Evolutionary conservation across 2,888 invertebrate genomes (phyloP).

Genomic region (Phragmatobia fuliginosa): DNA sequence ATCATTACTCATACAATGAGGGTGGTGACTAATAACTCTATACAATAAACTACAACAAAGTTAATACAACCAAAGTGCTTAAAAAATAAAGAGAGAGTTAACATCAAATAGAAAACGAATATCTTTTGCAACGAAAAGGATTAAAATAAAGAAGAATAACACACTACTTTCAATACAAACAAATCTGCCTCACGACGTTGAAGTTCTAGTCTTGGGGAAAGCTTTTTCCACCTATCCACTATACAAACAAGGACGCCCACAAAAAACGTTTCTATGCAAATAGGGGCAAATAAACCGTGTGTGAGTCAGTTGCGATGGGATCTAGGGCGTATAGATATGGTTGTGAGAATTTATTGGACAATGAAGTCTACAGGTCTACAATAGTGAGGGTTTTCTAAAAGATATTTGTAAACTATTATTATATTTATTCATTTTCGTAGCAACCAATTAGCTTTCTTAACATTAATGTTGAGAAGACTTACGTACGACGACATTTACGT

Average conservation of each 20-base stretch:
- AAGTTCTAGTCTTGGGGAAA: conserved; percentile 68
- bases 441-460: too few species aligned
- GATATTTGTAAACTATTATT: too few species aligned
- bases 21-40: too few species aligned
- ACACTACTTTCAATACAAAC: conserved; percentile 75
- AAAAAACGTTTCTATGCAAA: conserved; percentile 87
- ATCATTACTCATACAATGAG: too few species aligned
- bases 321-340: conserved; percentile 51
- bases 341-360: conserved; percentile 34
- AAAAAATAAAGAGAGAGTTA: conserved; percentile 23
- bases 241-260: conserved; percentile 84
- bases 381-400: not conserved
- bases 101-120: conserved; percentile 41
- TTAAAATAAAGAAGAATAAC: conserved; percentile 50
- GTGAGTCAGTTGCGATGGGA: conserved; percentile 67
- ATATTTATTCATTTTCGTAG: too few species aligned
- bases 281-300: conserved; percentile 84
- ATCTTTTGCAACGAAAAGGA: conserved; percentile 31
- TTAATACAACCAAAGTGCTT: not conserved
- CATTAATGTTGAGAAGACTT: too few species aligned
- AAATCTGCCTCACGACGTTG: conserved; percentile 73
- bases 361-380: not conserved
- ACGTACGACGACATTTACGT: too few species aligned
- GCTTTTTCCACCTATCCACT: conserved; percentile 83
- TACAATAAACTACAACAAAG: not conserved